Base-by-base conservation (phyloP, 2,888 invertebrate genomes). In the Platycheirus albimanus region DNA sequence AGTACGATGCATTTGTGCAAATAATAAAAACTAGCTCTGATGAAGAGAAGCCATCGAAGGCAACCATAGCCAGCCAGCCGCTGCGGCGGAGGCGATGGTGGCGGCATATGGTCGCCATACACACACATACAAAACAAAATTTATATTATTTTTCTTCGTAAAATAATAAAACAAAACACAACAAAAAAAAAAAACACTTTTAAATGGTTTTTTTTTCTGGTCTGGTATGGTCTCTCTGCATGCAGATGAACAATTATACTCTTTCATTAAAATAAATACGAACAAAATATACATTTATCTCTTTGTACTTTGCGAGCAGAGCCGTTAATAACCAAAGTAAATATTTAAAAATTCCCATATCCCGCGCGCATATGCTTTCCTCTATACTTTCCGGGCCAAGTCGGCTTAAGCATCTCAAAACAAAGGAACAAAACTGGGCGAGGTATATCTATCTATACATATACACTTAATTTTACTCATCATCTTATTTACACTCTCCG, bases 281-380 rank as follows among this genome's bases (percentile, higher is more conserved):
- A 69, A 74, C 69, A 74, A 69, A 64, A 83, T 83, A 83, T 74
- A 67, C 72, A 69, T 69, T 58, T 41, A 77, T 58, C 67, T 77
- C 83, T 83, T 83, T 83, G 78, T 83, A 64, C 83, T 69, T 54
- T 52, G 63, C 61, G 69, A 83, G 45, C 45, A 61, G 28, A 61
- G 83, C 69, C 69, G 83, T 72, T 83, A 83, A 83, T 83, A 83
- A 83, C 83, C 83, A 83, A 83, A 83, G 83, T 78, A 83, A 83
- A 83, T 78, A 83, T 83, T 83, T 83, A 77, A 78, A 74, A 74
- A 61, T 67, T 72, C 72, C 54, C 71, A 61, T 47, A 54, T 61
- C 70, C 43, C 76, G 30, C 67, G 30, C 20, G 77, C 30, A 52
- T 51, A 51, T 30, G 28, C 15, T 15, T 5, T 6, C 7, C 30